Conservation (phyloP, 1,140 invertebrate species). For the Zeugodacus cucurbitae region DNA sequence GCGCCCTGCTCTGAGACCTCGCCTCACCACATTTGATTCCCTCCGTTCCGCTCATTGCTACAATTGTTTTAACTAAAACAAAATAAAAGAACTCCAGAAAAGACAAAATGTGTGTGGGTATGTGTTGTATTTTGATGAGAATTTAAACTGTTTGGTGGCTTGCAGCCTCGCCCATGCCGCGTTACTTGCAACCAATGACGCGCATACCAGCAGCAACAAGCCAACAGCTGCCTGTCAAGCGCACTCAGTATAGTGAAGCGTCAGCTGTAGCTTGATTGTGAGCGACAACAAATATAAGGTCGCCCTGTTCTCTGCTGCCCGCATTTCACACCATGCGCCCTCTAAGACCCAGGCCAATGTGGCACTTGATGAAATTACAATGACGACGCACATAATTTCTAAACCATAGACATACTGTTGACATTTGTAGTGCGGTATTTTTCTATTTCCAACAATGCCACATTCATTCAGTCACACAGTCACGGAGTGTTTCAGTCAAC, state of each 20-base stretch:
- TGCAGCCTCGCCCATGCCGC: background rate
- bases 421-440: conserved; percentile 35
- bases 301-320: background rate
- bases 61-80: background rate
- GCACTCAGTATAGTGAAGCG: background rate
- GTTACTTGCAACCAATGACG: conserved; percentile 57
- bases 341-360: background rate
- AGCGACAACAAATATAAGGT: background rate
- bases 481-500: background rate
- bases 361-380: conserved; percentile 35
- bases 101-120: conserved; percentile 20
- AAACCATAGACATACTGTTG: conserved; percentile 21
- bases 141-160: conserved; percentile 58
- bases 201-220: conserved; percentile 58
- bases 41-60: background rate
- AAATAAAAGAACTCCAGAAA: background rate
- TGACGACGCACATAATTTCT: conserved; percentile 25
- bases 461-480: conserved; percentile 1
- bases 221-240: background rate
- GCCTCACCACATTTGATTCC: background rate
- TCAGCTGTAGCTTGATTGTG: background rate
- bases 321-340: background rate
- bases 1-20: too few relatives aligned
- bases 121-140: conserved; percentile 45
- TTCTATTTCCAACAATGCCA: conserved; percentile 30